A percentile compares a stretch with the other conserved stretches of the same genome.
These are phyloP conservation scores for Stomatorhinus ivindoensis DNA, from an alignment of 2,113 vertebrate species.

Conservation along the genomic window DNA sequence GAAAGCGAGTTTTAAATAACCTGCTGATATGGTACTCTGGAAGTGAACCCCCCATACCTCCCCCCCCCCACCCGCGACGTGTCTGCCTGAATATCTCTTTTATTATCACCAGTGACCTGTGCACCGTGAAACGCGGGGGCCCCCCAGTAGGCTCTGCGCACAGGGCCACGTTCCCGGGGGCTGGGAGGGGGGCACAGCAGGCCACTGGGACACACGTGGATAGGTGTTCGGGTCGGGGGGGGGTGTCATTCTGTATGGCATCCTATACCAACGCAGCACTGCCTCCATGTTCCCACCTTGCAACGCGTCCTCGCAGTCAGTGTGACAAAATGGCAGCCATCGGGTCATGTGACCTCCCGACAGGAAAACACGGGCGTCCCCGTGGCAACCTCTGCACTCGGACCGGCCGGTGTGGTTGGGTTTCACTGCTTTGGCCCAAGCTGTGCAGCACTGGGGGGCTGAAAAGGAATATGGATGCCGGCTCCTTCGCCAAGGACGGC, in stretches of 20 bases:
- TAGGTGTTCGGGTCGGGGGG: neutral
- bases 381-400: neutral
- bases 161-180: neutral
- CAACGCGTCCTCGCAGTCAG: neutral
- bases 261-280: neutral
- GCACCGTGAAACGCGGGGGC: conserved; percentile 46
- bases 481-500: neutral
- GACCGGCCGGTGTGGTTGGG: neutral
- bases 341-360: neutral
- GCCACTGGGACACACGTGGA: neutral
- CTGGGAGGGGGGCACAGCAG: neutral
- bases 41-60: conserved; percentile 18
- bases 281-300: neutral
- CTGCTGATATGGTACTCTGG: conserved; percentile 41
- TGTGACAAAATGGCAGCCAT: neutral
- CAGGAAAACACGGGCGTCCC: neutral
- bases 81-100: conserved; percentile 59
- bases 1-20: conserved; percentile 54
- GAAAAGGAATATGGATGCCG: neutral
- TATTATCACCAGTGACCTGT: conserved; percentile 60
- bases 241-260: neutral
- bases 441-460: neutral
- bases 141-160: conserved; percentile 19
- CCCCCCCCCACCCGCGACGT: conserved; percentile 26
- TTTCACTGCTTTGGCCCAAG: neutral